Evolutionary conservation across 2,113 vertebrate species (phyloP), one percentile per base, ranked within the genome.

Genomic region (Engystomops pustulosus): DNA sequence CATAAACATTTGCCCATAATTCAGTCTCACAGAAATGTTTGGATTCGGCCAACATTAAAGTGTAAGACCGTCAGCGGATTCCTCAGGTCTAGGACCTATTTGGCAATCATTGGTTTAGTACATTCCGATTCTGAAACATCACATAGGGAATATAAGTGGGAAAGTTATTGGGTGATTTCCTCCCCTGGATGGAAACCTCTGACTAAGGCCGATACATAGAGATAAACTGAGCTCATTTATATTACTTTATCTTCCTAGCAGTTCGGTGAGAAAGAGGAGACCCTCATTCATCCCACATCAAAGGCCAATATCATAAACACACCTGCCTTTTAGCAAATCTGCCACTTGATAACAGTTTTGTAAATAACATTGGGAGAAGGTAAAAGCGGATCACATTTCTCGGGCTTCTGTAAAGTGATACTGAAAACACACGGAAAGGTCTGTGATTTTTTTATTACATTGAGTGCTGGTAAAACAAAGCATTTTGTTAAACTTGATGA

Each of bases 381-480:
- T 83, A 76, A 83, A 83, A 76, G 41, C 49, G 18, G 27, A 83
- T 83, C 55, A 20, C 15, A 30, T 83, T 83, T 47, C 70, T 30
- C 32, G 4, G 20, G 71, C 44, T 25, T 25, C 44, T 76, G 58
- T 51, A 83, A 76, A 68, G 30, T 51, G 71, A 83, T 76, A 76
- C 81, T 36, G 30, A 23, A 83, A 83, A 74, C 30, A 82, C 65
- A 62, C 25, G 10, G 10, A 60, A 27, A 5, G 36, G 55, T n/a
- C 34, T 45, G 30, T 7, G 79, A 69, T 53, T 78, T 18, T 67
- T 55, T 30, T 80, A 49, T 65, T 76, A 25, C 6, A 51, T 34
- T 49, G 71, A 47, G 41, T 51, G 71, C 32, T 62, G 55, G 81
- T 27, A 83, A 58, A 74, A 55, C 69, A 47, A 45, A 75, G 30